phyloP scores from a whole-genome alignment of 2,113 vertebrate species.

The Entelurus aequoreus region DNA sequence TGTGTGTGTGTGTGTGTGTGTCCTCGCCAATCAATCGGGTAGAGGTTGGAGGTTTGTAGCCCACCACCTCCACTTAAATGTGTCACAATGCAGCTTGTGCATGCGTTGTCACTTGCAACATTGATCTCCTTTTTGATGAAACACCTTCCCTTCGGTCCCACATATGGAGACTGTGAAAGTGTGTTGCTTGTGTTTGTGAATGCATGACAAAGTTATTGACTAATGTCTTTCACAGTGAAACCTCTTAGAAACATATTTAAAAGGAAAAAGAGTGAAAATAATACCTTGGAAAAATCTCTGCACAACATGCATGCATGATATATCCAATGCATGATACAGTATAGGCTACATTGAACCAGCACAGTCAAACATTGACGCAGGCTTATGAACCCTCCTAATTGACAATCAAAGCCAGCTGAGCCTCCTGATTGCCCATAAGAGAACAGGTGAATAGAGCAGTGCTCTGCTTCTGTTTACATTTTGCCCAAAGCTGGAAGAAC shows the following conservation, averaged over 20 bases:
- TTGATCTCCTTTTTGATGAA: slow-evolving; percentile 55
- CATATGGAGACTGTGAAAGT: slow-evolving; percentile 24
- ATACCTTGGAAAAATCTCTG: too few species aligned
- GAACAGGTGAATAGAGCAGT: too few species aligned
- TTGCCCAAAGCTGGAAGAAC: too few species aligned
- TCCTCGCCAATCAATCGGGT: slow-evolving; percentile 28
- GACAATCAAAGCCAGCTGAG: too few species aligned
- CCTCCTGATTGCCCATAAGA: too few species aligned
- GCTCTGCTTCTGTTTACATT: too few species aligned
- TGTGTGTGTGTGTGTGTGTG: slow-evolving; percentile 2
- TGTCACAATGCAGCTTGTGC: slow-evolving; percentile 22
- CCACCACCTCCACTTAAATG: slow-evolving; percentile 27
- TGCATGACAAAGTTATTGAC: slow-evolving; percentile 13
- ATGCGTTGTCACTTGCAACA: slow-evolving; percentile 48
- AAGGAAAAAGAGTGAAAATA: not conserved
- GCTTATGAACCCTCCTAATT: too few species aligned
- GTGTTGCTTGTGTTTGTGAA: slow-evolving; percentile 1
- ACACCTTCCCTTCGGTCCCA: slow-evolving; percentile 46
- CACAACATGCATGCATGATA: too few species aligned
- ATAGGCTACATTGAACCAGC: too few species aligned
- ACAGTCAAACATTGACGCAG: too few species aligned
- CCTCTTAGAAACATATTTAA: not conserved
- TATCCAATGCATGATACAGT: too few species aligned
- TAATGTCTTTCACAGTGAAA: slow-evolving; percentile 3
- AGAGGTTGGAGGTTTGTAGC: slow-evolving; percentile 43